These are phyloP conservation scores for Sinocyclocheilus anophthalmus DNA, from an alignment of 2,113 vertebrate genomes.

Conservation along the genomic window DNA sequence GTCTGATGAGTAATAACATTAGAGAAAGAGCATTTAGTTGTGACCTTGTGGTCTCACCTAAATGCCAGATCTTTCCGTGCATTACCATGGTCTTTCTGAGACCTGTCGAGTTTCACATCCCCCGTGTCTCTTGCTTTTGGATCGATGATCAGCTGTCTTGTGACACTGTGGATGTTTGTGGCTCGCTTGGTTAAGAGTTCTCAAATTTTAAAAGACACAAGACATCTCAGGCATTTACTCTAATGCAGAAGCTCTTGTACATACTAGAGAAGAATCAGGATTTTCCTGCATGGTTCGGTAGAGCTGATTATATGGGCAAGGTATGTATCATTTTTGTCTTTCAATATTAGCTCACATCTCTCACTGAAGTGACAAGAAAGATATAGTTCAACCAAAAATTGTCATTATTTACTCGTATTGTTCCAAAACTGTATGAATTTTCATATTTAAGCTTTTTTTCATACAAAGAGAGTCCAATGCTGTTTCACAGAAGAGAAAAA, in stretches of 20 bases:
- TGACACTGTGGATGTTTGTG: slow-evolving; percentile 17
- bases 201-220: slow-evolving; percentile 6
- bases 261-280: background rate
- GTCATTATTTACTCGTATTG: background rate
- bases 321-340: background rate
- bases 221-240: slow-evolving; percentile 1
- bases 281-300: background rate
- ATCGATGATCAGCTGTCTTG: slow-evolving; percentile 5
- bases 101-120: slow-evolving; percentile 24
- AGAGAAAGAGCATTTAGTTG: background rate
- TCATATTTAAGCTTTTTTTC: background rate
- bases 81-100: background rate
- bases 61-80: slow-evolving; percentile 9
- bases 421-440: background rate
- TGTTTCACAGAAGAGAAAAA: background rate
- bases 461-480: background rate
- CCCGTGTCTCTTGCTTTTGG: background rate
- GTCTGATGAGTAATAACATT: background rate
- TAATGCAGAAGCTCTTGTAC: background rate
- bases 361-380: background rate
- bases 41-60: background rate
- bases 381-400: background rate
- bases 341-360: background rate
- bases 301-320: background rate
- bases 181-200: slow-evolving; percentile 7